phyloP scores from a whole-genome alignment of 2,888 invertebrate genomes.

The Cephonodes hylas region DNA sequence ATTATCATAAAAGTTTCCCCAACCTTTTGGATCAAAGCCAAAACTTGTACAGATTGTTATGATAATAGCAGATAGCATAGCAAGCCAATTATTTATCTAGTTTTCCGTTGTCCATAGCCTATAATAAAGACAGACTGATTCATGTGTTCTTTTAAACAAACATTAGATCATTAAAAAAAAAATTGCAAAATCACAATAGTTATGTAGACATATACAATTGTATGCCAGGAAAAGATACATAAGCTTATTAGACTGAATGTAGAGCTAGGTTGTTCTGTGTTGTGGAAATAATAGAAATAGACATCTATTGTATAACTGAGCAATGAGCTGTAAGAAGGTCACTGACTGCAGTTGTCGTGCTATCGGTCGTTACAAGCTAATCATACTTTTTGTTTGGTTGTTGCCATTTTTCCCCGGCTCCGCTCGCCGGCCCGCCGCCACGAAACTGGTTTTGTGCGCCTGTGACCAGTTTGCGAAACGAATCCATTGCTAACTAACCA shows the following conservation, averaged over 20 bases:
- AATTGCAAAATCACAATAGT: too few relatives aligned
- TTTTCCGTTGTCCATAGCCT: not conserved
- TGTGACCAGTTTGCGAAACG: slow-evolving; percentile 41
- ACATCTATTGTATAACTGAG: not conserved
- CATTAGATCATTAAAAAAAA: not conserved
- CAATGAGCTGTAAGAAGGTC: slow-evolving; percentile 9
- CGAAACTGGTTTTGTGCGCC: slow-evolving; percentile 40
- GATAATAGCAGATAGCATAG: not conserved
- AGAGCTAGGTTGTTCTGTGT: too few relatives aligned
- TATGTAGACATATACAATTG: not conserved
- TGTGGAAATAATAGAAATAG: not conserved
- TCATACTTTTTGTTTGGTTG: slow-evolving; percentile 36
- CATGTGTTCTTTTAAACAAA: not conserved
- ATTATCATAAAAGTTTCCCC: not conserved
- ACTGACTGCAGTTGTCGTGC: slow-evolving; percentile 10
- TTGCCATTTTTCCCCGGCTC: slow-evolving; percentile 39
- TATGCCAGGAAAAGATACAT: too few relatives aligned
- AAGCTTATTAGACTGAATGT: too few relatives aligned
- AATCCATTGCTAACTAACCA: slow-evolving; percentile 38
- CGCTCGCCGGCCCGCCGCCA: slow-evolving; percentile 27
- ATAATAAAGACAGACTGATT: not conserved
- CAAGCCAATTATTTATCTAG: not conserved
- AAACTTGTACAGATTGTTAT: not conserved
- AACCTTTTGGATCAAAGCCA: not conserved
- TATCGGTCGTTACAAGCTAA: slow-evolving; percentile 16